Evolutionary conservation across 2,888 invertebrate species (phyloP).

Genomic region (Myopa tessellatipennis): DNA sequence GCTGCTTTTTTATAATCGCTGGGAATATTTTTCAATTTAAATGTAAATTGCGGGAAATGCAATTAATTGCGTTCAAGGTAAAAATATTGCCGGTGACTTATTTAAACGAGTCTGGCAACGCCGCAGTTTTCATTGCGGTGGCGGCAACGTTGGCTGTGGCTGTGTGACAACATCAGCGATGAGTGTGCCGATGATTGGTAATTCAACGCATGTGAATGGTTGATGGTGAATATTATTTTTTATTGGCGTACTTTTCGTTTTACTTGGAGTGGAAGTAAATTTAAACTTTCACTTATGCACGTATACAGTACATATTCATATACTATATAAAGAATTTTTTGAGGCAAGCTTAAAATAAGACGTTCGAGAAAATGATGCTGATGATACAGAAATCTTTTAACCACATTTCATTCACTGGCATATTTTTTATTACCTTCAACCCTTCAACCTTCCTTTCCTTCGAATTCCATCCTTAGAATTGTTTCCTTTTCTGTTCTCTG

Average conservation of each 20-base stretch:
- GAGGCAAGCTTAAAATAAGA: no score
- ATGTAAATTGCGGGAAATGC: conserved; percentile 21
- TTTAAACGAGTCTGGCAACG: neutral
- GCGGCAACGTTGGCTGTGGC: neutral
- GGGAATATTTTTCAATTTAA: conserved; percentile 32
- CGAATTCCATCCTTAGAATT: neutral
- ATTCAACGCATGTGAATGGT: neutral
- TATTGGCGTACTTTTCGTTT: no score
- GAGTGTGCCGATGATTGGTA: neutral
- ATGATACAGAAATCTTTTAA: no score
- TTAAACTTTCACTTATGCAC: no score
- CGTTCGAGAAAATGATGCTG: no score
- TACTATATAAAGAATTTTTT: no score
- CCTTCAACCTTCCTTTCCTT: neutral
- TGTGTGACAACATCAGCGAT: neutral
- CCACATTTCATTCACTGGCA: no score
- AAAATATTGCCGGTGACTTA: conserved; percentile 5
- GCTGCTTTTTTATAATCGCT: neutral
- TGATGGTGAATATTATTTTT: no score
- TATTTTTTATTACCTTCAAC: no score
- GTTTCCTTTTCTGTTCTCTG: neutral
- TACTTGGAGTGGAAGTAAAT: no score
- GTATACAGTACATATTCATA: no score
- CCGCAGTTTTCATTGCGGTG: neutral
- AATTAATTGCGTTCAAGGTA: conserved; percentile 2